phyloP scores from a whole-genome alignment of 2,888 invertebrate genomes.

The Seladonia tumulorum region DNA sequence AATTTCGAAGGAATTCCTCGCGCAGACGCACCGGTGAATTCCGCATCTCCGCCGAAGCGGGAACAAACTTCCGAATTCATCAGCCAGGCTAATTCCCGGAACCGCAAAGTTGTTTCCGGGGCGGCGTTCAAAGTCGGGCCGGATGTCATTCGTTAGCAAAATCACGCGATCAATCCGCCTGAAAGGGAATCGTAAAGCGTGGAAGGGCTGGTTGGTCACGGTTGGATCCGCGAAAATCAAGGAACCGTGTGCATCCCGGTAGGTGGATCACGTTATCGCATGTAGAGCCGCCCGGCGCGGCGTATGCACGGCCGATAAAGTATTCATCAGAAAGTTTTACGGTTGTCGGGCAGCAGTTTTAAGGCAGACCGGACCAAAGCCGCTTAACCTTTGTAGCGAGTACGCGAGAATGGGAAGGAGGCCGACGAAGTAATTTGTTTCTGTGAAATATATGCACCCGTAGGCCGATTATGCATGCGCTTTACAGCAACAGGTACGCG shows the following conservation, averaged over 20 bases:
- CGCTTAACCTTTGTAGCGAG: conserved; percentile 35
- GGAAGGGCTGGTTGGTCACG: background rate
- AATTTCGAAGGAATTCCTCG: background rate
- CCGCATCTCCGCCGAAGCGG: background rate
- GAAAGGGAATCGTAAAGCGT: background rate
- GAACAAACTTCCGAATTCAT: background rate
- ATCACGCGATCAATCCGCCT: background rate
- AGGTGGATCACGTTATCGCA: background rate
- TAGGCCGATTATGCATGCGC: conserved; percentile 62
- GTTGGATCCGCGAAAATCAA: background rate
- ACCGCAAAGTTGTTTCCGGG: background rate
- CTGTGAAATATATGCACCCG: conserved; percentile 31
- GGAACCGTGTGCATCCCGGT: background rate
- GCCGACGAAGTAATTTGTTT: conserved; percentile 60
- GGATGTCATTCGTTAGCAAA: background rate
- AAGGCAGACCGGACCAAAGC: conserved; percentile 32
- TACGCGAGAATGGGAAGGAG: background rate
- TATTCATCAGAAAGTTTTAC: conserved; percentile 37
- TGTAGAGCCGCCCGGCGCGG: background rate
- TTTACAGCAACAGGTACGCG: conserved; percentile 65
- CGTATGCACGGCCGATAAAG: conserved; percentile 5
- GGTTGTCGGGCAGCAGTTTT: conserved; percentile 37
- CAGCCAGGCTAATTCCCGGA: background rate
- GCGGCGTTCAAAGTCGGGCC: background rate
- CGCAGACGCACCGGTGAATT: background rate